Evolutionary conservation across 1,140 invertebrate species (phyloP).

Genomic region (Drosophila setifemur): DNA sequence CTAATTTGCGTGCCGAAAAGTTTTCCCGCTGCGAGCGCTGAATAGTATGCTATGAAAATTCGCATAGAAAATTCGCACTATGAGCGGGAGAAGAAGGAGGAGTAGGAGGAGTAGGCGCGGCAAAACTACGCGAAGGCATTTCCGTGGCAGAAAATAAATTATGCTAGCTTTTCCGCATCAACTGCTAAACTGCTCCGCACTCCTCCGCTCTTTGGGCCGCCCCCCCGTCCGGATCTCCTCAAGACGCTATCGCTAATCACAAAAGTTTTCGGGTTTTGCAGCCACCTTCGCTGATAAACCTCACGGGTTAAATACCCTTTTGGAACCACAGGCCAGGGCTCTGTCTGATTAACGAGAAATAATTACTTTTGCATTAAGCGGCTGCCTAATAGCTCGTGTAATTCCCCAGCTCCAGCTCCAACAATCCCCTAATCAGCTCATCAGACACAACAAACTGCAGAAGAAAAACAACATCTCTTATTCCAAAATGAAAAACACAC

Average conservation of each 20-base stretch:
- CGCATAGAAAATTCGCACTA: too few relatives aligned
- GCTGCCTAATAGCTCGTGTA: conserved; percentile 72
- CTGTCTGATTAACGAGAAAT: conserved; percentile 72
- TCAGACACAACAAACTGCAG: conserved; percentile 40
- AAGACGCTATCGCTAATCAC: conserved; percentile 65
- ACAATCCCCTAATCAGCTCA: conserved; percentile 57
- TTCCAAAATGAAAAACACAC: conserved; percentile 8
- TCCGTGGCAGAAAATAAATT: conserved; percentile 76
- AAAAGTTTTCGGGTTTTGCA: conserved; percentile 55
- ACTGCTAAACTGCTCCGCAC: too few relatives aligned
- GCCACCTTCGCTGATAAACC: conserved; percentile 61
- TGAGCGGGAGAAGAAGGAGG: background rate
- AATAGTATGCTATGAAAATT: conserved; percentile 65
- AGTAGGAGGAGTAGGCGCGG: conserved; percentile 17
- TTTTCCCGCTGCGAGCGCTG: conserved; percentile 57
- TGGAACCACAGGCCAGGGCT: conserved; percentile 17
- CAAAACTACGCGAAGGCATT: conserved; percentile 65
- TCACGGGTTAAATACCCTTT: conserved; percentile 58
- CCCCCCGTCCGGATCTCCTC: conserved; percentile 15
- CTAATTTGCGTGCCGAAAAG: conserved; percentile 72
- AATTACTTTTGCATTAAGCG: conserved; percentile 79
- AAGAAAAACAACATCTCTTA: conserved; percentile 17
- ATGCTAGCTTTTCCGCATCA: conserved; percentile 68
- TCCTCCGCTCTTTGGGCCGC: background rate
- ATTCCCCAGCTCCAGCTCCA: conserved; percentile 46